Evolutionary conservation across 2,113 vertebrate genomes (phyloP).

Genomic region (Plecturocebus donacophilus): DNA sequence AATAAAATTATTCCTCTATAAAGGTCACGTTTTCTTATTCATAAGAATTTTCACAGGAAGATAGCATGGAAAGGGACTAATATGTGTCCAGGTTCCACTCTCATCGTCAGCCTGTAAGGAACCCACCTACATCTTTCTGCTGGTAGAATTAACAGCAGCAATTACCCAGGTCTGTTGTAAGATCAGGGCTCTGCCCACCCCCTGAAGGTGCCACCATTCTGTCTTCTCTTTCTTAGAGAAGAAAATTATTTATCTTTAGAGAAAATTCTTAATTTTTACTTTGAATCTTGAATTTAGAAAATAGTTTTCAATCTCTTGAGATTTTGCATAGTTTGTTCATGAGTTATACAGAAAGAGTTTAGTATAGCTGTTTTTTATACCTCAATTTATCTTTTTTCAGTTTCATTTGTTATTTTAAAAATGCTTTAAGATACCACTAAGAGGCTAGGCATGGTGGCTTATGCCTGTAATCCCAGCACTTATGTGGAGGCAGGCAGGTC

Average conservation of each 20-base stretch:
- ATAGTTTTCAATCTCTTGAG: not conserved
- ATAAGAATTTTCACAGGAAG: not conserved
- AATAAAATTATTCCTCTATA: constrained; percentile 5
- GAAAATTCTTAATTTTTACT: not conserved
- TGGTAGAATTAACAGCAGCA: not conserved
- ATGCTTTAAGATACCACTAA: constrained; percentile 51
- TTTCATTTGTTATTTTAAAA: constrained; percentile 69
- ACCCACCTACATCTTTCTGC: not conserved
- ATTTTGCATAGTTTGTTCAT: constrained; percentile 32
- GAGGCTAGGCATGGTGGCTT: not conserved
- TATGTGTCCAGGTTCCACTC: accelerated
- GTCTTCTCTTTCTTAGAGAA: not conserved
- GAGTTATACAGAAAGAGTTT: constrained; percentile 23
- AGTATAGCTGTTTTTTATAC: constrained; percentile 34
- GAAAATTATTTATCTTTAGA: too few species aligned
- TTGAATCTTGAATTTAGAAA: constrained; percentile 19
- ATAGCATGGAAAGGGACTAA: accelerated
- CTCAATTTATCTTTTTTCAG: constrained; percentile 9
- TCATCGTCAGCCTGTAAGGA: too few species aligned
- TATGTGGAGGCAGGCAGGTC: too few species aligned
- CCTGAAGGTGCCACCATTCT: not conserved
- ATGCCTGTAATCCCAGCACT: too few species aligned
- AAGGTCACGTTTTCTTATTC: not conserved
- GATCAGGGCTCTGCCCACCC: not conserved
- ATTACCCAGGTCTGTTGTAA: not conserved